Evolutionary conservation across 92 coral and sea anemone species (phyloP).

Genomic region (Epizoanthus illoricatus): DNA sequence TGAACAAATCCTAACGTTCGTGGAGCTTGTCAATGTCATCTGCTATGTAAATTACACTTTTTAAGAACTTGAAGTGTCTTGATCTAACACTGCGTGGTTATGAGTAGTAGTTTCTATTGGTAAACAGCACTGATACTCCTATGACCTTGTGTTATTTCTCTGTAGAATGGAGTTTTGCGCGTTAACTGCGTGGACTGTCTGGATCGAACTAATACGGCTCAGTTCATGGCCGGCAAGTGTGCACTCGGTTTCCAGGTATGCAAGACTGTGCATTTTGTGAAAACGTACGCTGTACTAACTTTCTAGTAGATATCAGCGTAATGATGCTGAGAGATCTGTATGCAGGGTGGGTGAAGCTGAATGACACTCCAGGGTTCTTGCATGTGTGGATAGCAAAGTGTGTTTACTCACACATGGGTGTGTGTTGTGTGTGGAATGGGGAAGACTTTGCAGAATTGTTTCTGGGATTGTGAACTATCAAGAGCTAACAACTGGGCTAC

Average conservation of each 20-base stretch:
- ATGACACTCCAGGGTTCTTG: too few species aligned
- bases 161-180: constrained; percentile 85
- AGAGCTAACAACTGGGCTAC: too few species aligned
- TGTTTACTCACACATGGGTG: too few species aligned
- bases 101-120: too few species aligned
- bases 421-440: too few species aligned
- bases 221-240: constrained; percentile 97
- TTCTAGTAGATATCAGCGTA: background rate
- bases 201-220: constrained; percentile 98
- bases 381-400: too few species aligned
- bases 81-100: background rate
- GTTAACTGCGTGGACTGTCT: constrained; percentile 98
- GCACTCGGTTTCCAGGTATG: constrained; percentile 96
- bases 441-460: too few species aligned
- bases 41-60: background rate
- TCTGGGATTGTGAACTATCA: too few species aligned
- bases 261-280: background rate
- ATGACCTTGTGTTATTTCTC: background rate
- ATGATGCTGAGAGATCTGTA: background rate
- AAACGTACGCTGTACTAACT: background rate
- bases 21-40: background rate
- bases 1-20: background rate
- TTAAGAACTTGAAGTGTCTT: background rate
- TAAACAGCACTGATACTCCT: too few species aligned
- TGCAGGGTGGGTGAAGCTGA: background rate